A percentile compares a stretch with the other conserved stretches of the same genome.
These are phyloP conservation scores for Microtus pennsylvanicus DNA, from an alignment of 2,113 vertebrate species.

Conservation along the genomic window DNA sequence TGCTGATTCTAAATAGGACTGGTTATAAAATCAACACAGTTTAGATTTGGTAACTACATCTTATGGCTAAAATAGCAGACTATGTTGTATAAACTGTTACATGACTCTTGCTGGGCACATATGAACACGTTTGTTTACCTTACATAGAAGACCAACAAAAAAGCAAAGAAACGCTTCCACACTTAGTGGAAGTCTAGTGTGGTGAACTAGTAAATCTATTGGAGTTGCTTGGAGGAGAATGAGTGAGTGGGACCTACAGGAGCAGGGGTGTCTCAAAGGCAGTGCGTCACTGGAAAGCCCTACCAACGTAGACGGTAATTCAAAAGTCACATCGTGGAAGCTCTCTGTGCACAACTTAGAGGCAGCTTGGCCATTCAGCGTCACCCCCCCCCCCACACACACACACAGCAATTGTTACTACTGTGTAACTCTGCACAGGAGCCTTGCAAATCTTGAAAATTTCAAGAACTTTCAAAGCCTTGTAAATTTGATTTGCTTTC, in stretches of 20 bases:
- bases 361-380: background rate
- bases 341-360: background rate
- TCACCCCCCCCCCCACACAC: accelerated
- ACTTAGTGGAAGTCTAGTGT: too few relatives aligned
- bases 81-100: background rate
- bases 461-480: background rate
- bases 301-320: too few relatives aligned
- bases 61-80: background rate
- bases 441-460: background rate
- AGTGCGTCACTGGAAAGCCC: background rate
- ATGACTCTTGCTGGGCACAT: background rate
- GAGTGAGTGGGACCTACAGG: background rate
- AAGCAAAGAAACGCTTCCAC: background rate
- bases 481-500: background rate
- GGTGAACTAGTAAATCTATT: background rate
- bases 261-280: background rate
- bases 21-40: background rate
- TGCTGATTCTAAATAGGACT: background rate
- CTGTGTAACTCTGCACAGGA: background rate
- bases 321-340: background rate
- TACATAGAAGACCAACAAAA: too few relatives aligned
- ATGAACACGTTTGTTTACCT: background rate
- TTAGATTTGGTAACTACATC: background rate
- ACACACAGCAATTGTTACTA: background rate
- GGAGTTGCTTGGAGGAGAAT: background rate